phyloP scores from a whole-genome alignment of 2,113 vertebrate genomes.

The Pitta sordida region DNA sequence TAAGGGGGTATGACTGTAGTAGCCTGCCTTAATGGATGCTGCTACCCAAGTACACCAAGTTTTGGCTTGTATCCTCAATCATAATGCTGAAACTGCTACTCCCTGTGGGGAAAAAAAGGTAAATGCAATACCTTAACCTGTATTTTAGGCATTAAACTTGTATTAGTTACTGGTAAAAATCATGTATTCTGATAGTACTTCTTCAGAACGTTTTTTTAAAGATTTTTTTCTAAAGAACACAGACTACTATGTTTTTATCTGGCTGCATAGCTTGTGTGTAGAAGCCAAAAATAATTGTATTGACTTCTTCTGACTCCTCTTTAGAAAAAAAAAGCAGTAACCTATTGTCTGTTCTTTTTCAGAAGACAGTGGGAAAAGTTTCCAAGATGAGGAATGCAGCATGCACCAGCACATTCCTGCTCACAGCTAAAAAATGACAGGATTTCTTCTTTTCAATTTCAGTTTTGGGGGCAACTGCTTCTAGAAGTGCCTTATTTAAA shows the following conservation, averaged over 20 bases:
- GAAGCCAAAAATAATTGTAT: constrained; percentile 36
- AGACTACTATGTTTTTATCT: constrained; percentile 16
- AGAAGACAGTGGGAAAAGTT: constrained; percentile 1
- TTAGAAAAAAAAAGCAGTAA: constrained; percentile 18
- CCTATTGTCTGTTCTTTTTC: not conserved
- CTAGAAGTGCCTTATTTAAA: not conserved
- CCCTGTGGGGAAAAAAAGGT: not conserved
- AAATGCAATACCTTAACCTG: not conserved
- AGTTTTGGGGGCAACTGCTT: not conserved
- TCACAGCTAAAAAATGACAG: not conserved
- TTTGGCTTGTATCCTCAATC: not conserved
- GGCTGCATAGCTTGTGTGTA: not conserved
- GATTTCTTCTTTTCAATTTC: not conserved
- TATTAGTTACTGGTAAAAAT: constrained; percentile 14
- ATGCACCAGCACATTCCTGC: not conserved
- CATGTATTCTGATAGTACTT: not conserved
- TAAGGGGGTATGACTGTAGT: too few species aligned
- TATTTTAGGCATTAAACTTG: not conserved
- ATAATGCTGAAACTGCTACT: not conserved
- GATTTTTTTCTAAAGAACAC: not conserved
- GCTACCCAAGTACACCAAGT: not conserved
- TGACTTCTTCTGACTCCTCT: not conserved
- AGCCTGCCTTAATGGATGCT: not conserved
- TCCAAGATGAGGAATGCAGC: not conserved
- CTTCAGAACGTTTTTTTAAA: not conserved